Percentiles rank a stretch among this genome's conserved stretches.
phyloP scores from a whole-genome alignment of 2,113 vertebrate genomes.

The Halichoeres trimaculatus region DNA sequence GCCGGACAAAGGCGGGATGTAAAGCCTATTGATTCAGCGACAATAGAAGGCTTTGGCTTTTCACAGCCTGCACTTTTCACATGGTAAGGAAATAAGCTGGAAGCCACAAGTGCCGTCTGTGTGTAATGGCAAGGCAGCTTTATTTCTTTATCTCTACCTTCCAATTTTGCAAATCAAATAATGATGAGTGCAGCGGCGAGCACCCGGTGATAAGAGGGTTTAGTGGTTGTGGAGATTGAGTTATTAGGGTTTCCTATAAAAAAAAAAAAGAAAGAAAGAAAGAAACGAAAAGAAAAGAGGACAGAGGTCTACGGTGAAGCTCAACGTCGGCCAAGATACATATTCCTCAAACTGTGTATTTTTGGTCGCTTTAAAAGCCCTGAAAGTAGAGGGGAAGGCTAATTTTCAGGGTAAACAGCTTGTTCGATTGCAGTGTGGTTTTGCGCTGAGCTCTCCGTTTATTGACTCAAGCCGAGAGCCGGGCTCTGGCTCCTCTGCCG shows the following conservation, averaged over 20 bases:
- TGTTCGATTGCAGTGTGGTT: constrained; percentile 77
- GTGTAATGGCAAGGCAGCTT: constrained; percentile 67
- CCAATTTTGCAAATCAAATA: constrained; percentile 78
- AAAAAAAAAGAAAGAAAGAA: constrained; percentile 8
- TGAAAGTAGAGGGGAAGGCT: constrained; percentile 74
- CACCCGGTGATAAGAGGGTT: constrained; percentile 70
- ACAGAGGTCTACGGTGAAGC: constrained; percentile 57
- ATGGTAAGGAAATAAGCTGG: constrained; percentile 51
- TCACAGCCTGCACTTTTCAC: constrained; percentile 51
- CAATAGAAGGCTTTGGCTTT: constrained; percentile 52
- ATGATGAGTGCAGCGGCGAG: constrained; percentile 72
- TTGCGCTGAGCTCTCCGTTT: constrained; percentile 70
- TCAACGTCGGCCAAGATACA: constrained; percentile 59
- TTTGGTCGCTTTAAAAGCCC: constrained; percentile 75
- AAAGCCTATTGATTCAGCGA: constrained; percentile 58
- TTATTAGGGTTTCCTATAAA: constrained; percentile 65
- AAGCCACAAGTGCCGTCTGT: constrained; percentile 71
- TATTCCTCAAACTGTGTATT: constrained; percentile 69
- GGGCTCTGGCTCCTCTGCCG: constrained; percentile 60
- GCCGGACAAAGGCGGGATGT: constrained; percentile 29
- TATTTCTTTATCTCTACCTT: constrained; percentile 75
- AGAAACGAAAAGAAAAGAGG: constrained; percentile 32
- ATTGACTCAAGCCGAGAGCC: constrained; percentile 72
- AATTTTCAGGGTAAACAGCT: constrained; percentile 78
- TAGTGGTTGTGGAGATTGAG: constrained; percentile 72